Conservation (phyloP, 2,888 invertebrate genomes). For the Andrena chrysosceles region DNA sequence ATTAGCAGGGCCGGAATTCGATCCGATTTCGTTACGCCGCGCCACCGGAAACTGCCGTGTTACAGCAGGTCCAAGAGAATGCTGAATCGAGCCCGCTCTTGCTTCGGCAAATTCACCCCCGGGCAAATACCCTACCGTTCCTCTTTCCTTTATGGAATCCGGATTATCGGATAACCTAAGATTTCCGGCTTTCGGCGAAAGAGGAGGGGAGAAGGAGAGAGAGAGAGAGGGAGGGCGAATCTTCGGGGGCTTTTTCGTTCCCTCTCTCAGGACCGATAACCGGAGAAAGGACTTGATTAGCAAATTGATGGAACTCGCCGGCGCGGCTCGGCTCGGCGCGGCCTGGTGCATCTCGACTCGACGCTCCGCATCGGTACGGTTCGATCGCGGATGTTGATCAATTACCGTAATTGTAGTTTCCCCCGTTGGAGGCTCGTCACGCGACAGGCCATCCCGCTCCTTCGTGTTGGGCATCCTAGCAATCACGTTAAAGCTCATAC, state of each 20-base stretch:
- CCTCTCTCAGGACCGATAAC: conserved; percentile 6
- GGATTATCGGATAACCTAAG: conserved; percentile 22
- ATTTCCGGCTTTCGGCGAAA: conserved; percentile 14
- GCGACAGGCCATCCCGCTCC: conserved; percentile 52
- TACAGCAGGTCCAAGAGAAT: not conserved
- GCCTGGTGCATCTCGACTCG: not conserved
- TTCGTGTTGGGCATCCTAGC: conserved; percentile 50
- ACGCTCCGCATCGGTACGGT: conserved; percentile 31
- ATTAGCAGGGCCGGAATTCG: conserved; percentile 5
- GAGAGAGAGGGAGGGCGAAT: not conserved
- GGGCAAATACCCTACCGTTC: not conserved
- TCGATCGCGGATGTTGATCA: conserved; percentile 70
- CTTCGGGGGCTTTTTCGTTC: conserved; percentile 19
- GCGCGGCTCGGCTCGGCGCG: conserved; percentile 7
- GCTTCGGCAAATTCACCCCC: not conserved
- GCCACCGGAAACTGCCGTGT: not conserved
- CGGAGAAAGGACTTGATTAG: conserved; percentile 63
- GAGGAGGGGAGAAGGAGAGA: not conserved
- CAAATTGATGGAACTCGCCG: conserved; percentile 61
- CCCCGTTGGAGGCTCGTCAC: conserved; percentile 58
- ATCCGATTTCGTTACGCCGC: conserved; percentile 19
- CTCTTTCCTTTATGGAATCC: not conserved
- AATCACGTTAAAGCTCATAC: conserved; percentile 60
- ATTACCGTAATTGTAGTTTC: conserved; percentile 69
- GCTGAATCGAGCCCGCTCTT: not conserved